These are phyloP conservation scores for Alsophila aescularia DNA, from an alignment of 2,888 invertebrate species.

Conservation along the genomic window DNA sequence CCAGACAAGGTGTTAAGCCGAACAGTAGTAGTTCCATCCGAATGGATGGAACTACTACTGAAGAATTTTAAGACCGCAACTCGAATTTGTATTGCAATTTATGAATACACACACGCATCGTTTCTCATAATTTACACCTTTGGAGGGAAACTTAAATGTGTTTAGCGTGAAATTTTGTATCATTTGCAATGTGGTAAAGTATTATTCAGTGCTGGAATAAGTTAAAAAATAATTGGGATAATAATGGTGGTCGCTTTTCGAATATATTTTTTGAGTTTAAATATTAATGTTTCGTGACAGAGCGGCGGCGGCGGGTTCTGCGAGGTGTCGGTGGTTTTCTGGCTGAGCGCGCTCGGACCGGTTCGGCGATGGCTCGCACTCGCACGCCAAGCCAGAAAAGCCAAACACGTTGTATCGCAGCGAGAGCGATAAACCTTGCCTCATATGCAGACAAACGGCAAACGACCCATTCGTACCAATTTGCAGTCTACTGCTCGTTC, in stretches of 20 bases:
- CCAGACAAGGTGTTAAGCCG: slow-evolving; percentile 72
- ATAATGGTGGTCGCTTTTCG: slow-evolving; percentile 67
- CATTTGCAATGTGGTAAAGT: slow-evolving; percentile 53
- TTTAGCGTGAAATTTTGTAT: slow-evolving; percentile 48
- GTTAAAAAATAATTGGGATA: slow-evolving; percentile 68
- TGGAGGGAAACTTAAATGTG: slow-evolving; percentile 34
- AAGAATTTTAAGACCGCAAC: slow-evolving; percentile 64
- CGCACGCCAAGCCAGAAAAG: slow-evolving; percentile 72
- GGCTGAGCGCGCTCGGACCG: slow-evolving; percentile 80
- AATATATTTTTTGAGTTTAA: slow-evolving; percentile 71
- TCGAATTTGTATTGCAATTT: slow-evolving; percentile 45
- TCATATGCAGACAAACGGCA: slow-evolving; percentile 69
- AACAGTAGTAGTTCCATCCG: slow-evolving; percentile 55
- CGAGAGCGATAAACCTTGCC: slow-evolving; percentile 77
- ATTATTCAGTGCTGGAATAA: slow-evolving; percentile 44
- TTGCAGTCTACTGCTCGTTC: slow-evolving; percentile 54
- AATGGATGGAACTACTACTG: too few relatives aligned
- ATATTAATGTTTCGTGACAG: slow-evolving; percentile 83
- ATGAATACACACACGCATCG: slow-evolving; percentile 42
- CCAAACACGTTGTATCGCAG: slow-evolving; percentile 70
- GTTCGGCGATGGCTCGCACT: slow-evolving; percentile 70
- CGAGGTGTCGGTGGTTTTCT: slow-evolving; percentile 83
- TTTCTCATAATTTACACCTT: slow-evolving; percentile 52
- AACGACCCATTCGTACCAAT: slow-evolving; percentile 76
- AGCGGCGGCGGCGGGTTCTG: slow-evolving; percentile 58